Percentiles rank a stretch among this genome's conserved stretches.
Conservation (phyloP, 2,113 vertebrate species). For the Tetrax tetrax region DNA sequence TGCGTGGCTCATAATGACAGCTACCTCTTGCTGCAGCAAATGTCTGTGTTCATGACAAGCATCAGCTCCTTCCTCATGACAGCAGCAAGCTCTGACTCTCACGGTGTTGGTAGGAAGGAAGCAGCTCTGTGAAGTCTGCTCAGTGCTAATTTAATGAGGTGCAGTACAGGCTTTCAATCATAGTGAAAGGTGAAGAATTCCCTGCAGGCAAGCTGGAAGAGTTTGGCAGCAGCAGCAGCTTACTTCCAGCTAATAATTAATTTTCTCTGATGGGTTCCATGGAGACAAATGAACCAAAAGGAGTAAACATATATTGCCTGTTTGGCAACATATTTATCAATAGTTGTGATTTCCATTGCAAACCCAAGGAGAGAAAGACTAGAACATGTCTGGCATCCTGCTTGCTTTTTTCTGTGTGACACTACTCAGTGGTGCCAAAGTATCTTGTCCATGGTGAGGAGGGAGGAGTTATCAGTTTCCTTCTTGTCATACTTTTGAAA, state of each 20-base stretch:
- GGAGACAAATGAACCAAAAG: constrained; percentile 24
- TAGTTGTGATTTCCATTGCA: neutral
- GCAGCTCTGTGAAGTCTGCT: neutral
- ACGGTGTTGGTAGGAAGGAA: neutral
- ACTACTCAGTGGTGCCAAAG: neutral
- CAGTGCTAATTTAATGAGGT: constrained; percentile 11
- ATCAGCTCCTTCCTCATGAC: neutral
- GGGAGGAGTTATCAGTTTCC: neutral
- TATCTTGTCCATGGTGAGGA: neutral
- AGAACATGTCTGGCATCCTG: neutral
- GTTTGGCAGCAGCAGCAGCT: neutral
- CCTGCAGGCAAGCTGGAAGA: neutral
- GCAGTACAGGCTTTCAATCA: constrained; percentile 1
- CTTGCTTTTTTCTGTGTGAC: neutral
- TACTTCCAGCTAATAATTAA: neutral
- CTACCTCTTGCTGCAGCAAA: neutral
- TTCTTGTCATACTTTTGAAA: neutral
- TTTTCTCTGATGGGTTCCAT: neutral
- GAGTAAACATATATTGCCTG: neutral
- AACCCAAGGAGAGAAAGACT: neutral
- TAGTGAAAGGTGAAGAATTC: neutral
- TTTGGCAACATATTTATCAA: neutral
- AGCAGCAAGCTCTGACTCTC: neutral
- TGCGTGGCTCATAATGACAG: neutral
- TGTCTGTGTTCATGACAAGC: neutral